A percentile compares a stretch with the other conserved stretches of the same genome.
Conservation (phyloP, 2,888 invertebrate species). For the Nomada ruficornis region DNA sequence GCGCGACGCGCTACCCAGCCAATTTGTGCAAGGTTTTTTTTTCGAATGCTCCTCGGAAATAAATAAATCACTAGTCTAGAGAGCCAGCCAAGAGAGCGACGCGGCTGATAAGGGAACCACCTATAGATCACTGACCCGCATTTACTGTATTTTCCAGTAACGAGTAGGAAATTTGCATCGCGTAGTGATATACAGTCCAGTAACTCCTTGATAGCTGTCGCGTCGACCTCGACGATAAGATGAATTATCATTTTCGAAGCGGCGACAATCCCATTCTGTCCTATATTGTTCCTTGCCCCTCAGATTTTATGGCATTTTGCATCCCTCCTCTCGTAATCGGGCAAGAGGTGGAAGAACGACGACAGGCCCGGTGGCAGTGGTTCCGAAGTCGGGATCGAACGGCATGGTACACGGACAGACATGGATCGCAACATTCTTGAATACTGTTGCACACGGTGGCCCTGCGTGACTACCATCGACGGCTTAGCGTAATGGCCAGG, state of each 20-base stretch:
- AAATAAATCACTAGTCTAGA: slow-evolving; percentile 33
- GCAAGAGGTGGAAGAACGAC: not conserved
- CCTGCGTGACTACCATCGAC: slow-evolving; percentile 64
- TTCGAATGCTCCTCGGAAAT: not conserved
- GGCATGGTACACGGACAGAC: not conserved
- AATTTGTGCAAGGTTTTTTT: slow-evolving; percentile 25
- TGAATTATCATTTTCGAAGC: slow-evolving; percentile 54
- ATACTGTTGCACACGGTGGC: slow-evolving; percentile 51
- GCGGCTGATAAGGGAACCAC: slow-evolving; percentile 23
- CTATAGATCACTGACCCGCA: slow-evolving; percentile 59
- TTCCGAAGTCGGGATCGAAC: not conserved
- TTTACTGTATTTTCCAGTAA: slow-evolving; percentile 63
- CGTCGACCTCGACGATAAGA: not conserved
- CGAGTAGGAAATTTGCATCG: slow-evolving; percentile 69
- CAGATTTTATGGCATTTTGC: not conserved
- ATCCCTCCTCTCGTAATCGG: not conserved
- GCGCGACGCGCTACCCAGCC: not conserved
- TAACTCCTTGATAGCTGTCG: slow-evolving; percentile 11
- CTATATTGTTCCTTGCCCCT: not conserved
- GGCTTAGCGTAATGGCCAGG: slow-evolving; percentile 45
- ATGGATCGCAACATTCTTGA: slow-evolving; percentile 44
- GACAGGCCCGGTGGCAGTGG: not conserved
- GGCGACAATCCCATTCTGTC: slow-evolving; percentile 12
- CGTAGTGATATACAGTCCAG: slow-evolving; percentile 57
- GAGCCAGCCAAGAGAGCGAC: slow-evolving; percentile 39